Evolutionary conservation across 2,113 vertebrate genomes (phyloP), one percentile per base, ranked within the genome.

Genomic region (Geothlypis trichas): DNA sequence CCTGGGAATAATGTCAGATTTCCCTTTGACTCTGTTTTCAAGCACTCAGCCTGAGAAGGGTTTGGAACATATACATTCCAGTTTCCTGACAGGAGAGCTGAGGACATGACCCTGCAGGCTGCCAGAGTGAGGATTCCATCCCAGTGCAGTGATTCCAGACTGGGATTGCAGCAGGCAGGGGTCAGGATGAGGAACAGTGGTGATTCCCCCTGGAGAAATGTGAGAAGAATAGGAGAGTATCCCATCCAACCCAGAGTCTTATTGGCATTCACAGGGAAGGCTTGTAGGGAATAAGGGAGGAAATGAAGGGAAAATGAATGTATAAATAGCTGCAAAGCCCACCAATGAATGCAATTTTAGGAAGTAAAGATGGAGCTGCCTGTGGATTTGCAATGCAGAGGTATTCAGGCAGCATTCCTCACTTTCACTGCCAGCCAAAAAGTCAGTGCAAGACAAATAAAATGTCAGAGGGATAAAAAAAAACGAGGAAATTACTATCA

Each of bases 91-190:
- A 92, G 62, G 84, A 90, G 41, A 82, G 54, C 69, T 89, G 49
- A 46, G 76, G 61, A 52, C 59, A 55, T 35, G 69, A 89, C 57
- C 79, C 82, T 83, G 84, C 79, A 79, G 93, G 80, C 14, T n/a
- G 3, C 3, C 10, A 69, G 74, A 7, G 72, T 46, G 67, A 91
- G 79, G 63, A 89, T 95, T 95, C 91, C 93, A 92, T 84, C 88
- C 84, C 54, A 71, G 91, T 6, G 69, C 90, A 49, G 93, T 9
- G 73, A 77, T 95, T 87, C 93, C 93, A 90, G 62, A 76, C 65
- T 49, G 44, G 85, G 84, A 92, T 46, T 96, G 94, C 91, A 84
- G 68, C 79, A 89, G 79, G 76, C 87, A 82, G 78, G 75, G 91
- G 46, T 84, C 75, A 41, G n/a, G 61, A 77, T 87, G 73, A 95